These are phyloP conservation scores for Paradoxurus hermaphroditus DNA, from an alignment of 2,113 vertebrate species.

Conservation along the genomic window DNA sequence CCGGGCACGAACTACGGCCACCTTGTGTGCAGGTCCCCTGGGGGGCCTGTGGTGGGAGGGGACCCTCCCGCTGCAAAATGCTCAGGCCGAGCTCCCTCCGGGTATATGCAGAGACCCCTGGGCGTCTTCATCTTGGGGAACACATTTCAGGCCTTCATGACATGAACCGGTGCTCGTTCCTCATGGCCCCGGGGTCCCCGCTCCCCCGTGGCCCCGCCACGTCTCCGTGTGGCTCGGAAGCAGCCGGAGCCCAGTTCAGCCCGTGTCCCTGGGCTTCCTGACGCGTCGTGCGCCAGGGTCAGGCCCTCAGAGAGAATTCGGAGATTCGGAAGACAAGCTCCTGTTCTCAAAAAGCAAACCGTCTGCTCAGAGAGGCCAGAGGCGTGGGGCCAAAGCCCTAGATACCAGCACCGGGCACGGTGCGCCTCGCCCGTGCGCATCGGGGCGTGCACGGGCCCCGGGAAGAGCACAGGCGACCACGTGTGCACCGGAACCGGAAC, in stretches of 20 bases:
- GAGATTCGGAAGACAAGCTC: rapidly evolving
- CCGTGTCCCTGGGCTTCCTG: neutral
- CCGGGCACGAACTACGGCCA: rapidly evolving
- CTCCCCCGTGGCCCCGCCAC: too few relatives aligned
- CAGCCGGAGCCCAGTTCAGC: rapidly evolving
- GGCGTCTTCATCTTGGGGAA: rapidly evolving
- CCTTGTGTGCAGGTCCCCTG: rapidly evolving
- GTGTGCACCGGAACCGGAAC: rapidly evolving
- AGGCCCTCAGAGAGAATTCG: rapidly evolving
- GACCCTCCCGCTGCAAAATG: neutral
- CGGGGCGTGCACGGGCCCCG: neutral
- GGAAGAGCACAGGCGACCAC: too few relatives aligned
- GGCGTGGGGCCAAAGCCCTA: rapidly evolving
- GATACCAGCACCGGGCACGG: rapidly evolving
- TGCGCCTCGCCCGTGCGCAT: too few relatives aligned
- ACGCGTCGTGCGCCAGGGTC: rapidly evolving
- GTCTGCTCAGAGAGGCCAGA: too few relatives aligned
- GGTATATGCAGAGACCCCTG: rapidly evolving
- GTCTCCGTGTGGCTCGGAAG: too few relatives aligned
- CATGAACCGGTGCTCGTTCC: rapidly evolving
- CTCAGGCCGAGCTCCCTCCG: neutral
- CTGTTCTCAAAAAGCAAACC: too few relatives aligned
- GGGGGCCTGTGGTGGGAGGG: rapidly evolving
- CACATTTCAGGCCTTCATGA: neutral
- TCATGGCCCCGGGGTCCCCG: rapidly evolving